Evolutionary conservation across 2,797 vertebrate genomes (phyloP).

Genomic region (Sorex maritimensis): DNA sequence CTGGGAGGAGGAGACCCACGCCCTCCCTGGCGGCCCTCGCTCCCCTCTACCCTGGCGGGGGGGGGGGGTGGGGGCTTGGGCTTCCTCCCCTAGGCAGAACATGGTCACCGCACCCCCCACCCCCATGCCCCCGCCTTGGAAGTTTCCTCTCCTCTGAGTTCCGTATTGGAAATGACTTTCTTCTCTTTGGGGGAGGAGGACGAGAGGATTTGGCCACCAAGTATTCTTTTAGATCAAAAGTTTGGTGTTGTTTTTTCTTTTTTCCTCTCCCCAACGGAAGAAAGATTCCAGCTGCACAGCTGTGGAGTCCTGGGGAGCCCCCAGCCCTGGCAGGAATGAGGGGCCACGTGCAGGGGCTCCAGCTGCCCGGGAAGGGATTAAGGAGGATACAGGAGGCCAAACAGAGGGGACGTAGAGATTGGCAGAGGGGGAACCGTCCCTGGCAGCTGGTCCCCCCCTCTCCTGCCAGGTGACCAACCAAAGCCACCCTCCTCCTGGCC

Average conservation of each 20-base stretch:
- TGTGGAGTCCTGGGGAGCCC: neutral
- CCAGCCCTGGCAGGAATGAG: no score
- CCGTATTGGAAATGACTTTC: constrained; percentile 50
- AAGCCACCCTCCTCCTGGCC: neutral
- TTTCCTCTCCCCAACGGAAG: constrained; percentile 31
- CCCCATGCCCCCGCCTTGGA: neutral
- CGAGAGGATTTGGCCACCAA: neutral
- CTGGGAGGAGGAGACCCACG: constrained; percentile 7
- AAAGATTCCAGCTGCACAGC: constrained; percentile 3
- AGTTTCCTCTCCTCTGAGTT: neutral
- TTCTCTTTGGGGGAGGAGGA: neutral
- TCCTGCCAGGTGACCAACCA: neutral
- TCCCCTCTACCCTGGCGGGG: constrained; percentile 72
- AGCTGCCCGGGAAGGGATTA: no score
- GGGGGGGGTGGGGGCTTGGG: constrained; percentile 61
- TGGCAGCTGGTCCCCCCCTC: neutral
- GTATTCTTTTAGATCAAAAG: constrained; percentile 47
- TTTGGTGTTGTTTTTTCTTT: neutral
- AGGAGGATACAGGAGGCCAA: no score
- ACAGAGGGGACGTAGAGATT: no score
- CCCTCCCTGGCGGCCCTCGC: constrained; percentile 40
- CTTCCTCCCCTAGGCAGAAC: constrained; percentile 21
- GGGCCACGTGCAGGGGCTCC: no score
- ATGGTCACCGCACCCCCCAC: neutral
- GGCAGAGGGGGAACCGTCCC: neutral